Conservation (phyloP, 2,797 vertebrate genomes). For the Pelobates cultripes region DNA sequence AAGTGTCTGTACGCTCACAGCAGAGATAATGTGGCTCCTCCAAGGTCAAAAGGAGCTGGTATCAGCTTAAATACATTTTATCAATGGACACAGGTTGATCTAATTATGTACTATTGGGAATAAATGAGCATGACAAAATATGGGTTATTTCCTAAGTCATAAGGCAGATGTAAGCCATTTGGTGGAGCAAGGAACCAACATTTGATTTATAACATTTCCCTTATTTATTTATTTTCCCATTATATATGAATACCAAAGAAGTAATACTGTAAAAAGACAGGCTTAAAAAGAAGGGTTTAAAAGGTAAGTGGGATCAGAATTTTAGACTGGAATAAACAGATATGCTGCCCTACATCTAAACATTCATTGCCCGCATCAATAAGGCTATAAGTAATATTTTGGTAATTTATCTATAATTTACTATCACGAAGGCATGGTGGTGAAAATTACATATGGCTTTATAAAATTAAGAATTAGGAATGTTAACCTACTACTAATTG, state of each 20-base stretch:
- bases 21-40: slow-evolving; percentile 41
- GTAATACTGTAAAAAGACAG: slow-evolving; percentile 18
- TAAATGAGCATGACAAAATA: slow-evolving; percentile 50
- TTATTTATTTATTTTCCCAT: slow-evolving; percentile 31
- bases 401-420: no score
- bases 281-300: neutral
- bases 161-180: slow-evolving; percentile 39
- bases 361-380: no score
- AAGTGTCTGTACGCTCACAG: slow-evolving; percentile 33
- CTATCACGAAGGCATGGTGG: no score
- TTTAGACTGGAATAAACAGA: no score
- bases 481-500: no score
- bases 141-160: slow-evolving; percentile 48
- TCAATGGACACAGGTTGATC: slow-evolving; percentile 47
- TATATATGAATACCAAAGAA: slow-evolving; percentile 40
- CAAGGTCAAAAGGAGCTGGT: slow-evolving; percentile 41
- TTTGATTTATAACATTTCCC: slow-evolving; percentile 44
- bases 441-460: no score
- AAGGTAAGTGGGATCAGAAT: neutral
- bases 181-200: slow-evolving; percentile 32
- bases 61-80: slow-evolving; percentile 50
- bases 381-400: no score
- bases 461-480: no score
- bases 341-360: no score
- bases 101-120: slow-evolving; percentile 43